These are phyloP conservation scores for Tragelaphus imberbis DNA, from an alignment of 2,113 vertebrate genomes.

Conservation along the genomic window DNA sequence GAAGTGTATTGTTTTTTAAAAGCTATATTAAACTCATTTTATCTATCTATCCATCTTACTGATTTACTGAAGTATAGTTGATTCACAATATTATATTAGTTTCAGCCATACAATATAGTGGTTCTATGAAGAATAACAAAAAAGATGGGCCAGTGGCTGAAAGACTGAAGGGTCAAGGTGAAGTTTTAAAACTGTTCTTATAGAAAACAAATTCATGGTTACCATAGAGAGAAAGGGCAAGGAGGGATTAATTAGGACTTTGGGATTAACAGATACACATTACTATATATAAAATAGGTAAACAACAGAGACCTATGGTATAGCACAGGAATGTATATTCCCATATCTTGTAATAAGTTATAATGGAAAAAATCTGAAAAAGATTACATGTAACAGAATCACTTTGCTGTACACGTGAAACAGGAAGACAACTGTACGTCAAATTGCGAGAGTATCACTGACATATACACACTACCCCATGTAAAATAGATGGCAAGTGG, in stretches of 20 bases:
- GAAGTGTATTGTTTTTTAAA: not conserved
- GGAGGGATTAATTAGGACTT: not conserved
- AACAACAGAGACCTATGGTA: not conserved
- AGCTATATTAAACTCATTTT: not conserved
- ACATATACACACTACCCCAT: not conserved
- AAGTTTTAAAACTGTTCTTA: not conserved
- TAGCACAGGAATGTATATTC: not conserved
- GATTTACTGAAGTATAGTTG: not conserved
- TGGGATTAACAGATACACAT: not conserved
- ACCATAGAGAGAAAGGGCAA: not conserved
- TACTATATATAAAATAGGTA: not conserved
- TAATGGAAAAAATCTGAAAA: not conserved
- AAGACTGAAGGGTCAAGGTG: not conserved
- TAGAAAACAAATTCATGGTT: not conserved
- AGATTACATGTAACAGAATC: not conserved
- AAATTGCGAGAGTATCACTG: not conserved
- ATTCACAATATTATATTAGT: not conserved
- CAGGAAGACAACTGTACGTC: not conserved
- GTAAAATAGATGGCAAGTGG: not conserved
- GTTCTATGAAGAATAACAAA: not conserved
- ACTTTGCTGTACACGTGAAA: not conserved
- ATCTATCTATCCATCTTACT: not conserved
- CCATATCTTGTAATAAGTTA: not conserved
- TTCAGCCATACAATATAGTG: not conserved
- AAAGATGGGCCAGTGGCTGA: not conserved